Conservation (phyloP, 92 coral and sea anemone genomes). For the Heliopora coerulea region DNA sequence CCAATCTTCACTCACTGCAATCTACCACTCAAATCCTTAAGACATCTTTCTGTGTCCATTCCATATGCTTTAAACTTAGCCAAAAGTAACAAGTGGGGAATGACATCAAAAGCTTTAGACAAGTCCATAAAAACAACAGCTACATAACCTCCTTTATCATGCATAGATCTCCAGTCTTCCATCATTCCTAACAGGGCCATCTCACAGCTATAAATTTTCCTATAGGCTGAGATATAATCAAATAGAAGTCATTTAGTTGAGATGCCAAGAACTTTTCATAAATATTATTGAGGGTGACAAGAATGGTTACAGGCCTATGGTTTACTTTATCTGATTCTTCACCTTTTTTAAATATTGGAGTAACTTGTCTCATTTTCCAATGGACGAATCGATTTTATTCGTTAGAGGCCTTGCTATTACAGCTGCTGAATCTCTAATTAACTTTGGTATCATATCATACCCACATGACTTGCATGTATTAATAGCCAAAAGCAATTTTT, state of each 20-base stretch:
- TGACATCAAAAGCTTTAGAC: conserved; percentile 30
- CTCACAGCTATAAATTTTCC: conserved; percentile 53
- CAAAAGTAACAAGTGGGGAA: conserved; percentile 14
- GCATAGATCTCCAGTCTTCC: conserved; percentile 42
- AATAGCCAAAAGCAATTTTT: too few relatives aligned
- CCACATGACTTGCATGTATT: too few relatives aligned
- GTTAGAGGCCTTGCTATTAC: too few relatives aligned
- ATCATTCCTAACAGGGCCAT: conserved; percentile 20
- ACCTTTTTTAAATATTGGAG: conserved; percentile 1
- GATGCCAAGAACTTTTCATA: conserved; percentile 42
- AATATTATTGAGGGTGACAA: conserved; percentile 38
- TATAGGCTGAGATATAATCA: conserved; percentile 37
- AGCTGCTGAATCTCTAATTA: too few relatives aligned
- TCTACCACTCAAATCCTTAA: neutral
- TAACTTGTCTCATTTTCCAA: conserved; percentile 31
- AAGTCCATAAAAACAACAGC: conserved; percentile 44
- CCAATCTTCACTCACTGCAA: conserved; percentile 8
- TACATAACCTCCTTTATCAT: conserved; percentile 44
- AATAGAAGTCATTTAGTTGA: conserved; percentile 27
- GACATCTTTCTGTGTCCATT: neutral
- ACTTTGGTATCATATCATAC: too few relatives aligned
- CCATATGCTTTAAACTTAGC: conserved; percentile 43
- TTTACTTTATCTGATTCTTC: neutral
- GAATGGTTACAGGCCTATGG: neutral
- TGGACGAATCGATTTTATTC: too few relatives aligned